Conservation (phyloP, 2,888 invertebrate genomes). For the Polyploca ridens region DNA sequence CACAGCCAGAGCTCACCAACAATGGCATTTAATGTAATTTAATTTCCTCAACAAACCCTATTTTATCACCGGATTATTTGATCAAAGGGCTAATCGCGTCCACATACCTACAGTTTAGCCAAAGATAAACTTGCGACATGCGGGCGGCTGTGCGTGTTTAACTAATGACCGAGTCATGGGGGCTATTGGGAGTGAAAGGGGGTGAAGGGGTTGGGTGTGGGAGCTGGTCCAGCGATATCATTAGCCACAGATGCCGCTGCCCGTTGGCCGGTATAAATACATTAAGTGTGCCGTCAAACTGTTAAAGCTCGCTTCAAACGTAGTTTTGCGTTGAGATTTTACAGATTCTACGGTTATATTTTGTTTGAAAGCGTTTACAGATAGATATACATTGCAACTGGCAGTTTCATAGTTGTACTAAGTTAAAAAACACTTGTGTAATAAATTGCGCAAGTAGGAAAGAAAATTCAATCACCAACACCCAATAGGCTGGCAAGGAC, state of each 20-base stretch:
- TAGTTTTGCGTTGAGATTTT: conserved; percentile 50
- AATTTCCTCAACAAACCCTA: conserved; percentile 76
- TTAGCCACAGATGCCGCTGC: conserved; percentile 83
- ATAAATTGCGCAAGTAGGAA: background rate
- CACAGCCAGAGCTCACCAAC: conserved; percentile 57
- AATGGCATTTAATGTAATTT: conserved; percentile 80
- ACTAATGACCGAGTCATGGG: conserved; percentile 83
- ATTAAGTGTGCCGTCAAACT: conserved; percentile 82
- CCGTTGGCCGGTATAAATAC: conserved; percentile 80
- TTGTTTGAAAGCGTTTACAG: conserved; percentile 6
- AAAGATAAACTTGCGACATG: conserved; percentile 84
- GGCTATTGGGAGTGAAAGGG: conserved; percentile 42
- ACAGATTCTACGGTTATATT: conserved; percentile 38
- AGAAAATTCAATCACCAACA: too few species aligned
- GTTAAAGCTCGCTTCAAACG: conserved; percentile 71
- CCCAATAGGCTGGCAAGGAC: too few species aligned
- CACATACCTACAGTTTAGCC: conserved; percentile 81
- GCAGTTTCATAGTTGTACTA: background rate
- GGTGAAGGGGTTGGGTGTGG: conserved; percentile 34
- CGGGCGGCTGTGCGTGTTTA: conserved; percentile 83
- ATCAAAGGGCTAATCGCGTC: conserved; percentile 84
- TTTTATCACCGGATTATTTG: conserved; percentile 82
- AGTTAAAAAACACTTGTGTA: background rate
- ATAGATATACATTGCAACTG: background rate
- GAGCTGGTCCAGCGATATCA: conserved; percentile 77